These are phyloP conservation scores for Tangara arthus DNA, from an alignment of 2,797 vertebrate species.

Conservation along the genomic window DNA sequence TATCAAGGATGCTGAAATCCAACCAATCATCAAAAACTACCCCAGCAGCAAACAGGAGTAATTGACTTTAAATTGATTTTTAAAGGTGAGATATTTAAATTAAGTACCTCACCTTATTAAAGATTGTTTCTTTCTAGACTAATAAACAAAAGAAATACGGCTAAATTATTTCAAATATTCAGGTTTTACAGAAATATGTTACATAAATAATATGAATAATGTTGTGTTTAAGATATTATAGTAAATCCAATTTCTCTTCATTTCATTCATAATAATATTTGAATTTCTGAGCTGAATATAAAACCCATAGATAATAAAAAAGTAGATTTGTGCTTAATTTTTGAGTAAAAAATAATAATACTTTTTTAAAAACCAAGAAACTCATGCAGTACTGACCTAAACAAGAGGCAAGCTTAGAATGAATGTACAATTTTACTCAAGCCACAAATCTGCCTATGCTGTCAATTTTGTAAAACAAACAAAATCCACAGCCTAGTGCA, in stretches of 20 bases:
- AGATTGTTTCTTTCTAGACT: not conserved
- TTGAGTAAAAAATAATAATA: not conserved
- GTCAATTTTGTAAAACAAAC: not conserved
- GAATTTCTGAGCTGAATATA: not conserved
- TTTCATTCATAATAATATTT: not conserved
- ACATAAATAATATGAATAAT: not conserved
- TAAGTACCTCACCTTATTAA: not conserved
- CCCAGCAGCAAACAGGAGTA: not conserved
- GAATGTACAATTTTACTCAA: not conserved
- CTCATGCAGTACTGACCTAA: fast-evolving
- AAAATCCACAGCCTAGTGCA: not conserved
- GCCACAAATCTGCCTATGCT: not conserved
- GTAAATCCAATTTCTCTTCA: not conserved
- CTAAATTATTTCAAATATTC: not conserved
- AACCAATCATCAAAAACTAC: not conserved
- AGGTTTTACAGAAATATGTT: not conserved
- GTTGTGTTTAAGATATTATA: not conserved
- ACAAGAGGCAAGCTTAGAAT: not conserved
- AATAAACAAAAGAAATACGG: not conserved
- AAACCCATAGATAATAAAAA: not conserved
- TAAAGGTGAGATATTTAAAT: not conserved
- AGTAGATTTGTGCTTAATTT: not conserved
- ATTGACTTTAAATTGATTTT: not conserved
- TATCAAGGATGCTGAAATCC: not conserved
- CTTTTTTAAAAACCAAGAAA: not conserved